A percentile compares a stretch with the other conserved stretches of the same genome.
Evolutionary conservation across 2,113 vertebrate genomes (phyloP).

Genomic region (Nibea albiflora): DNA sequence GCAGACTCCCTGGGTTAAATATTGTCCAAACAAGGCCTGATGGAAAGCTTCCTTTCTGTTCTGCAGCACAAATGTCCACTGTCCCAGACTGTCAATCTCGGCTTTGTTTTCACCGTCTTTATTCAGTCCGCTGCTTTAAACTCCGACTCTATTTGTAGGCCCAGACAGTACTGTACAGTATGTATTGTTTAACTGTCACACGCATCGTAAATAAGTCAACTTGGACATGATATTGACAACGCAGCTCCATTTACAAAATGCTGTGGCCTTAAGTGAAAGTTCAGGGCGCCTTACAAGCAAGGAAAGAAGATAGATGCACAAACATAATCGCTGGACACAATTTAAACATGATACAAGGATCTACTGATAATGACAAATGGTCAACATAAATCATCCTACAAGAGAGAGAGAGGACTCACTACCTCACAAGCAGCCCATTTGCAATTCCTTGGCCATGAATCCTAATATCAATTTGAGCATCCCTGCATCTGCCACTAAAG

Average conservation of each 20-base stretch:
- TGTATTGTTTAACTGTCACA: conserved; percentile 66
- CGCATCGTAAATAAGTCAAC: conserved; percentile 59
- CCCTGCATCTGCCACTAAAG: conserved; percentile 12
- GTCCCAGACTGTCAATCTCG: conserved; percentile 76
- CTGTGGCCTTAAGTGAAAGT: conserved; percentile 30
- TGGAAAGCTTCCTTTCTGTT: conserved; percentile 75
- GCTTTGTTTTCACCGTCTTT: conserved; percentile 84
- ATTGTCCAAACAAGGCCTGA: conserved; percentile 63
- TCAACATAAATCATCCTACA: conserved; percentile 43
- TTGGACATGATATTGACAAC: conserved; percentile 57
- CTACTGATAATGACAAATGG: conserved; percentile 52
- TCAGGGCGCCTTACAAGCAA: conserved; percentile 14
- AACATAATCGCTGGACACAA: conserved; percentile 17
- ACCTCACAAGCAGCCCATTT: conserved; percentile 31
- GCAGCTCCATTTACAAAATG: conserved; percentile 28
- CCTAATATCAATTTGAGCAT: conserved; percentile 26
- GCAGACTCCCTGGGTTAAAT: conserved; percentile 65
- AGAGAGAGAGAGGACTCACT: conserved; percentile 1
- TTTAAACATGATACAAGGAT: conserved; percentile 47
- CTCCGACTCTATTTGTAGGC: conserved; percentile 52
- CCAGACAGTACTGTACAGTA: conserved; percentile 52
- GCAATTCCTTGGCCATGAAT: conserved; percentile 30
- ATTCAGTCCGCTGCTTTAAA: conserved; percentile 67
- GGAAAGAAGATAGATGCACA: conserved; percentile 37
- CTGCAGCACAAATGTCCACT: conserved; percentile 78